phyloP scores from a whole-genome alignment of 2,797 vertebrate genomes.

The Epinephelus malabaricus region DNA sequence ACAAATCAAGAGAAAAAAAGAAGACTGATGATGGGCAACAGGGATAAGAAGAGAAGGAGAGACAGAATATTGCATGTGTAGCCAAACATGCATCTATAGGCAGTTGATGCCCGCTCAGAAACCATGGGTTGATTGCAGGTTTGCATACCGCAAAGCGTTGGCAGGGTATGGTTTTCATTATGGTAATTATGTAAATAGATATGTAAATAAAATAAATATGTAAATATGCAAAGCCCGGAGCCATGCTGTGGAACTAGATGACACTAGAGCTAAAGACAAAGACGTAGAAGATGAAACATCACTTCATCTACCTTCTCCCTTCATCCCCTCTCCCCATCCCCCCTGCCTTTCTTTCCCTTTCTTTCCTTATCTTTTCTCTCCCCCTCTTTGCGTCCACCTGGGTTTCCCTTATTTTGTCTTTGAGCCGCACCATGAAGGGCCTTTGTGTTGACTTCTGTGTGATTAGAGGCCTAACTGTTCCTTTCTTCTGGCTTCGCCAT shows the following conservation, averaged over 20 bases:
- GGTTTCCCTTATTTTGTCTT: slow-evolving; percentile 30
- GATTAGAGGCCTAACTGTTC: slow-evolving; percentile 53
- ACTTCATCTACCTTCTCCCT: slow-evolving; percentile 39
- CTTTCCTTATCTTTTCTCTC: not conserved
- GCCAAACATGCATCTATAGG: slow-evolving; percentile 18
- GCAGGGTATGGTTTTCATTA: slow-evolving; percentile 36
- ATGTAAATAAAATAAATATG: slow-evolving; percentile 61
- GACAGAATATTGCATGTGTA: slow-evolving; percentile 1
- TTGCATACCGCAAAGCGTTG: slow-evolving; percentile 33
- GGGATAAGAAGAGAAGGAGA: not conserved
- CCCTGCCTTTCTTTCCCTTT: not conserved
- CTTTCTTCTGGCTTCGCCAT: slow-evolving; percentile 43
- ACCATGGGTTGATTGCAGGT: slow-evolving; percentile 53
- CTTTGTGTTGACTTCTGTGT: slow-evolving; percentile 43
- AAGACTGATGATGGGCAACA: slow-evolving; percentile 17
- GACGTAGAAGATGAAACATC: slow-evolving; percentile 50
- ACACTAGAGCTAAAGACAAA: slow-evolving; percentile 47
- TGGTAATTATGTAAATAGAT: slow-evolving; percentile 68
- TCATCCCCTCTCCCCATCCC: slow-evolving; percentile 27
- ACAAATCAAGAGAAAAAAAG: slow-evolving; percentile 22
- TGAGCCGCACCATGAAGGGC: slow-evolving; percentile 27
- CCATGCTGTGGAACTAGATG: slow-evolving; percentile 34
- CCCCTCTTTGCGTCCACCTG: slow-evolving; percentile 9
- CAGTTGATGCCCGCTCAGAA: slow-evolving; percentile 4
- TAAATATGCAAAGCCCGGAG: slow-evolving; percentile 61